Percentiles rank a stretch among this genome's conserved stretches.
These are phyloP conservation scores for Myripristis murdjan DNA, from an alignment of 2,797 vertebrate species.

Conservation along the genomic window DNA sequence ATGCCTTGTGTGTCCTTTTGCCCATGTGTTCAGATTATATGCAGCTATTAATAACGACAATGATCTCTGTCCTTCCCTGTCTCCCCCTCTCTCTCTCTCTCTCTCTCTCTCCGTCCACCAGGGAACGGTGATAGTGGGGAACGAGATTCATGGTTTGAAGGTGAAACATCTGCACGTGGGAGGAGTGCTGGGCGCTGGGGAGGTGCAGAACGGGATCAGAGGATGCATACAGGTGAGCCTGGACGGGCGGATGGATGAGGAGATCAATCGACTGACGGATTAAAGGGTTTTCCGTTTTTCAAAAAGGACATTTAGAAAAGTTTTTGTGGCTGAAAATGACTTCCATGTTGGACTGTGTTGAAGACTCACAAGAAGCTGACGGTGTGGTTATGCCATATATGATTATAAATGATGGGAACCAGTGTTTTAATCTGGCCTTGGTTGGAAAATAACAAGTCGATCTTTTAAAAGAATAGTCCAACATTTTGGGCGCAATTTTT, in stretches of 20 bases:
- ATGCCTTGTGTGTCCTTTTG: conserved; percentile 12
- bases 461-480: too few relatives aligned
- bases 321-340: too few relatives aligned
- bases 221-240: conserved; percentile 95
- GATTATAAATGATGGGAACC: too few relatives aligned
- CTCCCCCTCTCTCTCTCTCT: conserved; percentile 4
- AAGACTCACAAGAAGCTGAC: too few relatives aligned
- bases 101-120: conserved; percentile 65
- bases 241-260: neutral
- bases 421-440: too few relatives aligned
- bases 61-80: conserved; percentile 24
- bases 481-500: too few relatives aligned
- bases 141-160: conserved; percentile 95
- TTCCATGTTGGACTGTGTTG: too few relatives aligned
- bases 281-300: too few relatives aligned
- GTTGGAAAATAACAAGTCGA: too few relatives aligned
- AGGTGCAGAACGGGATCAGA: conserved; percentile 92
- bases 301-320: too few relatives aligned
- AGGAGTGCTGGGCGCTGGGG: conserved; percentile 91
- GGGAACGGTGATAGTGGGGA: conserved; percentile 95
- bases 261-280: neutral
- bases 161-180: conserved; percentile 97
- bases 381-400: too few relatives aligned
- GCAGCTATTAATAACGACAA: conserved; percentile 38
- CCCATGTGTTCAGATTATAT: conserved; percentile 16